phyloP scores from a whole-genome alignment of 1,140 invertebrate species.

The Ceratosolen fusciceps region DNA sequence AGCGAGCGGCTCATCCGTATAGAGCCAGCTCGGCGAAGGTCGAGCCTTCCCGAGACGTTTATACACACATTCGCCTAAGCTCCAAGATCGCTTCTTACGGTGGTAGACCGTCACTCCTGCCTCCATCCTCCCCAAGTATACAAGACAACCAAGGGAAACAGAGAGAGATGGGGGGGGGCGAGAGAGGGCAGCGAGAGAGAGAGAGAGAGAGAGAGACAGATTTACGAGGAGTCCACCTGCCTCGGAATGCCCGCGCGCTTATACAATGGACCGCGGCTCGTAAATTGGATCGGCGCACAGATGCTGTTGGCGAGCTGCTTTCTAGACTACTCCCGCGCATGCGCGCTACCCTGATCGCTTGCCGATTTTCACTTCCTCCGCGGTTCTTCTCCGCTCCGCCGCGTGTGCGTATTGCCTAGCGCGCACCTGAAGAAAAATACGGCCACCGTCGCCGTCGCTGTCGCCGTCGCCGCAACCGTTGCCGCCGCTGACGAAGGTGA shows the following conservation, averaged over 20 bases:
- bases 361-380: conserved; percentile 41
- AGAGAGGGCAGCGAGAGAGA: background rate
- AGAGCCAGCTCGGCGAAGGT: conserved; percentile 18
- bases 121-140: background rate
- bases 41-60: background rate
- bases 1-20: conserved; percentile 25
- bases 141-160: background rate
- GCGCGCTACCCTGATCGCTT: conserved; percentile 16
- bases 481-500: background rate
- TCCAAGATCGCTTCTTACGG: conserved; percentile 19
- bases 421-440: conserved; percentile 24
- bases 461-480: background rate
- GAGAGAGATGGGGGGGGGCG: background rate
- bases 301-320: background rate
- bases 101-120: conserved; percentile 31
- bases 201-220: conserved; percentile 12
- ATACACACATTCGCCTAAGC: conserved; percentile 12
- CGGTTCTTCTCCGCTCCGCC: background rate
- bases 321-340: background rate
- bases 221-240: conserved; percentile 48
- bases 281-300: conserved; percentile 42
- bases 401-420: background rate
- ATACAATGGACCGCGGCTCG: conserved; percentile 41
- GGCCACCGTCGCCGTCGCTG: background rate
- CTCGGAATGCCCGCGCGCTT: conserved; percentile 29